These are phyloP conservation scores for Melanchra persicariae DNA, from an alignment of 2,888 invertebrate genomes.

Conservation along the genomic window DNA sequence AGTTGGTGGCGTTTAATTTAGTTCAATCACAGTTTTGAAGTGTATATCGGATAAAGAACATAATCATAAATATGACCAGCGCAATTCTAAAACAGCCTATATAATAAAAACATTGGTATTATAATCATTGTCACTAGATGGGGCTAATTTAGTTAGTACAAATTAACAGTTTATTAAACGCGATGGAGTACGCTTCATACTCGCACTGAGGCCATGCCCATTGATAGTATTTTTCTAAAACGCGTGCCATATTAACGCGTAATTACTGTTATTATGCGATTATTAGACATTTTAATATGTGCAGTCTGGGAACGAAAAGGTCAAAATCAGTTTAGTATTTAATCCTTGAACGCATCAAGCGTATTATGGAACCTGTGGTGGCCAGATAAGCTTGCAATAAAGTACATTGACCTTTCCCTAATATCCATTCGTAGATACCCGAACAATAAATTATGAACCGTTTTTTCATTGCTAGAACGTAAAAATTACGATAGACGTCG, in stretches of 20 bases:
- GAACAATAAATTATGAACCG: too few relatives aligned
- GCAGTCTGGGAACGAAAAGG: not conserved
- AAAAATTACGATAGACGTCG: too few relatives aligned
- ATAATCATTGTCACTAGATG: not conserved
- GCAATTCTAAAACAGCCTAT: too few relatives aligned
- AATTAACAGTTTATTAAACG: not conserved
- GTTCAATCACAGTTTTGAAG: too few relatives aligned
- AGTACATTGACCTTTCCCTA: too few relatives aligned
- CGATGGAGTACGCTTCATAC: not conserved
- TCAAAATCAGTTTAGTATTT: not conserved
- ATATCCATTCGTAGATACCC: too few relatives aligned
- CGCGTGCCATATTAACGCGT: slow-evolving; percentile 12
- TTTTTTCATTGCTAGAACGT: too few relatives aligned
- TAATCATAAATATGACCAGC: too few relatives aligned
- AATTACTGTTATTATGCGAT: not conserved
- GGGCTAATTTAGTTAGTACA: not conserved
- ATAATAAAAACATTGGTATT: too few relatives aligned
- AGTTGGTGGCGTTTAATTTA: too few relatives aligned
- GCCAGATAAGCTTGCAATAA: too few relatives aligned
- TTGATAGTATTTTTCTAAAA: slow-evolving; percentile 7
- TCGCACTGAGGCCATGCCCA: not conserved
- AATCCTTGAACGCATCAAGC: not conserved
- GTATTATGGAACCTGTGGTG: not conserved
- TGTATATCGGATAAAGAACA: too few relatives aligned
- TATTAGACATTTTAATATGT: not conserved